A percentile compares a stretch with the other conserved stretches of the same genome.
phyloP scores from a whole-genome alignment of 2,888 invertebrate genomes.

The Disparrhopalites patrizii region DNA sequence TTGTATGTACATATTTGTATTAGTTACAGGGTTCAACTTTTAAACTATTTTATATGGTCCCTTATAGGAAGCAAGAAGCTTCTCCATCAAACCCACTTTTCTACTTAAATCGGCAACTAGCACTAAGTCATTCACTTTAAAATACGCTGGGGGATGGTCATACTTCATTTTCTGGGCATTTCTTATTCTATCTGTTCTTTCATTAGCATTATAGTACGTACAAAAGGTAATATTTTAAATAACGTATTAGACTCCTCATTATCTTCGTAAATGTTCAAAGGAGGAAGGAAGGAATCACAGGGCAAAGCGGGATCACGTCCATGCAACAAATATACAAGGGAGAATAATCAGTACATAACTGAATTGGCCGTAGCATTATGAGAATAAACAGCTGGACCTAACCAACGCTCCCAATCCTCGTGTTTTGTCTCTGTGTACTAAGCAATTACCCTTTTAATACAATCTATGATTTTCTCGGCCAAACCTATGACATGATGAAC shows the following conservation, averaged over 20 bases:
- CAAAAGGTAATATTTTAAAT: neutral
- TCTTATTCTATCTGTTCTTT: neutral
- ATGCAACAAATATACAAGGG: slow-evolving; percentile 25
- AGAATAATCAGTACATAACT: slow-evolving; percentile 11
- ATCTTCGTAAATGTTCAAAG: neutral
- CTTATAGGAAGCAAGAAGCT: slow-evolving; percentile 19
- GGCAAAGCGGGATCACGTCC: slow-evolving; percentile 24
- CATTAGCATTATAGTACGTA: neutral
- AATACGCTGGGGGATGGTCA: neutral
- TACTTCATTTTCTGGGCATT: slow-evolving; percentile 12
- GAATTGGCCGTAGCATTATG: slow-evolving; percentile 19
- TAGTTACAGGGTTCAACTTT: slow-evolving; percentile 8
- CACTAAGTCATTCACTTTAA: slow-evolving; percentile 9
- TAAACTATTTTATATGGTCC: slow-evolving; percentile 19
- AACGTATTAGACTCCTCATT: neutral
- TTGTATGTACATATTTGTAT: too few relatives aligned
- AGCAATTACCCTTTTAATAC: slow-evolving; percentile 16
- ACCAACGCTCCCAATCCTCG: slow-evolving; percentile 17
- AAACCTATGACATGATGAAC: slow-evolving; percentile 20
- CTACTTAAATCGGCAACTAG: slow-evolving; percentile 10
- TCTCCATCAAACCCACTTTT: slow-evolving; percentile 4
- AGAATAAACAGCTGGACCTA: slow-evolving; percentile 11
- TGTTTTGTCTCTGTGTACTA: slow-evolving; percentile 4
- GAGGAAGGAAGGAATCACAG: slow-evolving; percentile 15
- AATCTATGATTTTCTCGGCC: slow-evolving; percentile 25